phyloP scores from a whole-genome alignment of 2,113 vertebrate genomes.

The Calidris pygmaea region DNA sequence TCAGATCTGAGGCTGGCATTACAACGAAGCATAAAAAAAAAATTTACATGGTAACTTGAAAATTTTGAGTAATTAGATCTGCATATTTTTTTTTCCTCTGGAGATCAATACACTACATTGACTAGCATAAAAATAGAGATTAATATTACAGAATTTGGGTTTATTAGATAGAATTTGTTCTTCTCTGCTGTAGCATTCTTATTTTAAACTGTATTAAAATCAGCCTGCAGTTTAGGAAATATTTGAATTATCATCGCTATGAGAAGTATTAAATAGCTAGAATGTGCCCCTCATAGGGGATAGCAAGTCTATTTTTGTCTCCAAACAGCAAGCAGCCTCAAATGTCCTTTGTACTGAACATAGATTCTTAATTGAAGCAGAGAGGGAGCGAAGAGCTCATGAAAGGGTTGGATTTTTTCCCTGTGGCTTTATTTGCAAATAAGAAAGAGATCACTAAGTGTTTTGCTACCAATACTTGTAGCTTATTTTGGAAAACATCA shows the following conservation, averaged over 20 bases:
- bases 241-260: background rate
- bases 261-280: background rate
- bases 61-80: background rate
- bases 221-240: background rate
- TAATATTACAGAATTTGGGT: background rate
- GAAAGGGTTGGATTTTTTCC: background rate
- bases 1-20: background rate
- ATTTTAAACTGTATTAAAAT: background rate
- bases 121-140: background rate
- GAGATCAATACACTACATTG: background rate
- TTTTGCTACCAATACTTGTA: background rate
- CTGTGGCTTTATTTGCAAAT: background rate
- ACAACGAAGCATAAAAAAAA: background rate
- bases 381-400: background rate
- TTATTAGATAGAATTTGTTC: background rate
- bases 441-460: background rate
- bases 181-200: background rate
- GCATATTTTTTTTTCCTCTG: background rate
- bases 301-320: background rate
- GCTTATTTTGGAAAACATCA: background rate
- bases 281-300: background rate
- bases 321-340: background rate
- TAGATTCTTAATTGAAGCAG: background rate
- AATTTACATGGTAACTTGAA: background rate
- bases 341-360: background rate